Evolutionary conservation across 2,888 invertebrate species (phyloP).

Genomic region (Sceliomorpha sp.): DNA sequence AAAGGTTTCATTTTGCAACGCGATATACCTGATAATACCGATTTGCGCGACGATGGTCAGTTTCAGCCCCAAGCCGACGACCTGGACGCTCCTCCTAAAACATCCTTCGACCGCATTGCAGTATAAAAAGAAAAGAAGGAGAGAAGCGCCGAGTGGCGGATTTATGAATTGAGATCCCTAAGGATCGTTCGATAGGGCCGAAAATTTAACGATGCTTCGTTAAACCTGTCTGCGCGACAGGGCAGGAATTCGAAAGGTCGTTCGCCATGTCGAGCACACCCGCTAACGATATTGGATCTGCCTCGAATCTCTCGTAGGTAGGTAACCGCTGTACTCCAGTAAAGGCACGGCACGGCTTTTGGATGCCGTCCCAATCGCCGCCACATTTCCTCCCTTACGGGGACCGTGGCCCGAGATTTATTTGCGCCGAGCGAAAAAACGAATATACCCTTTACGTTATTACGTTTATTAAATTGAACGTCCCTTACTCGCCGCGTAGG

Average conservation of each 20-base stretch:
- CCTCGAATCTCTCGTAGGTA: constrained; percentile 39
- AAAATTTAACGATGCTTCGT: constrained; percentile 73
- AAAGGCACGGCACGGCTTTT: constrained; percentile 67
- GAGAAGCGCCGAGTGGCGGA: constrained; percentile 23
- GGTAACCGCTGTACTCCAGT: constrained; percentile 34
- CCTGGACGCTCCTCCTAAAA: too few species aligned
- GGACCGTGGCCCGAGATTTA: constrained; percentile 60
- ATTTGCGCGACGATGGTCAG: too few species aligned
- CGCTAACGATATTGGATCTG: constrained; percentile 47
- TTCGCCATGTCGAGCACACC: constrained; percentile 38
- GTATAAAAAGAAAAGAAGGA: constrained; percentile 11
- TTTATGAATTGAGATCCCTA: constrained; percentile 55
- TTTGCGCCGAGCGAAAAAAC: constrained; percentile 64
- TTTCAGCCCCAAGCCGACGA: too few species aligned
- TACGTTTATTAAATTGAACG: constrained; percentile 79
- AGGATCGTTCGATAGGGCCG: constrained; percentile 65
- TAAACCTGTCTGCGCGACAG: constrained; percentile 59
- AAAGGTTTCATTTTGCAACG: too few species aligned
- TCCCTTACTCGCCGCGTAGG: constrained; percentile 59
- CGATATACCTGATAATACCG: too few species aligned
- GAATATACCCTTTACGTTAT: constrained; percentile 77
- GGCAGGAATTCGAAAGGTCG: constrained; percentile 48
- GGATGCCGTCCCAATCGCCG: constrained; percentile 77
- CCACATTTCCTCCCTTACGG: constrained; percentile 70
- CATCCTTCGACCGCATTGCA: constrained; percentile 16